Evolutionary conservation across 2,888 invertebrate species (phyloP).

Genomic region (Drosophila melanosoma): DNA sequence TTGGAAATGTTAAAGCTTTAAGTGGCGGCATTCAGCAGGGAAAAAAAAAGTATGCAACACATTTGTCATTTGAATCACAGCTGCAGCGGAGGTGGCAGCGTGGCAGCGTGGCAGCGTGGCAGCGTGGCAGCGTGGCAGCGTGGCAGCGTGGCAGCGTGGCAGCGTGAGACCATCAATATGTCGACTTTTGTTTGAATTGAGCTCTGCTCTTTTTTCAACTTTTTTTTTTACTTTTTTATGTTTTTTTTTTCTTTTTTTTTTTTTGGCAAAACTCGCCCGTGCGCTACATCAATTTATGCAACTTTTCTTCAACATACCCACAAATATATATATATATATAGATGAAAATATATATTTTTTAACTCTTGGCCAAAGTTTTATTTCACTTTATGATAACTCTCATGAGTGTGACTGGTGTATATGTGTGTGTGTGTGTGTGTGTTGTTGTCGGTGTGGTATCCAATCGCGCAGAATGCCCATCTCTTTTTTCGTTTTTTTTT

Average conservation of each 20-base stretch:
- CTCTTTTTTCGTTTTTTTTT: background rate
- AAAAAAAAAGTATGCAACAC: constrained; percentile 15
- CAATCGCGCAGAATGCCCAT: constrained; percentile 75
- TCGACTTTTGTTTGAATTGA: constrained; percentile 60
- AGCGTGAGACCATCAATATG: constrained; percentile 55
- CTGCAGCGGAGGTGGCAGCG: constrained; percentile 15
- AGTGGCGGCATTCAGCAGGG: background rate
- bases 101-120: constrained; percentile 17
- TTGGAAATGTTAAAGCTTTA: constrained; percentile 37
- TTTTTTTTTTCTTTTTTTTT: background rate
- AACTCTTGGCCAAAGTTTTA: constrained; percentile 66
- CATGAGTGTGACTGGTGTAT: constrained; percentile 19
- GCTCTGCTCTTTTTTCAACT: constrained; percentile 9
- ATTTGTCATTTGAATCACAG: constrained; percentile 52
- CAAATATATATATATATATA: background rate
- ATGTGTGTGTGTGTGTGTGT: constrained; percentile 10
- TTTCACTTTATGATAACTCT: constrained; percentile 59
- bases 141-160: constrained; percentile 17
- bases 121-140: too few species aligned
- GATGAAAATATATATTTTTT: constrained; percentile 34
- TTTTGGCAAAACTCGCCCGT: constrained; percentile 22
- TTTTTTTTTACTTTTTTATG: constrained; percentile 1
- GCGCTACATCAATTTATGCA: constrained; percentile 64
- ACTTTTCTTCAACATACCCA: constrained; percentile 38
- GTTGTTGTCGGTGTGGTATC: constrained; percentile 32